Base-by-base conservation (phyloP, 2,888 invertebrate genomes). In the Orchesellides sinensis region DNA sequence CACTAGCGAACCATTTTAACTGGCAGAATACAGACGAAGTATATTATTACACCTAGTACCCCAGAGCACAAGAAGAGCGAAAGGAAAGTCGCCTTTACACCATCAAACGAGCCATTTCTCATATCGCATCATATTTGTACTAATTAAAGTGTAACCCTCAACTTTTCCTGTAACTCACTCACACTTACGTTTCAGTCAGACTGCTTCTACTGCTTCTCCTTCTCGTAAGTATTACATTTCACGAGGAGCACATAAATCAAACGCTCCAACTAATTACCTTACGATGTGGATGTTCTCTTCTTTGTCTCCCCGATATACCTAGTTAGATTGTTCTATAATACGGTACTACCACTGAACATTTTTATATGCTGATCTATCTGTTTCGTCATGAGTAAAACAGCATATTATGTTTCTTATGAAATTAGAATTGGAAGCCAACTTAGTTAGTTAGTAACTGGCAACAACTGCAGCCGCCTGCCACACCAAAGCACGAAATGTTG, bases 111-210 rank as follows among this genome's bases (percentile, higher is more conserved):
- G 61, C 35, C 29, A 61, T 61, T 68, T 49, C 49, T 27, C 49
- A 29, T 29, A 70, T 69, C 78, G 52, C 65, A 79, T 79, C 78
- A 72, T 69, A 82, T 82, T 82, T 69, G 82, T 63, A 75, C 82
- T 82, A 82, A 82, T 82, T 82, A 82, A 82, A 82, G 75, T 75
- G 82, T 74, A 82, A 82, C 82, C 82, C 82, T 82, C 81, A 69
- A 82, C 74, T 74, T 82, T 74, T 82, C 82, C 70, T 70, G 27
- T 52, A 63, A 73, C 72, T 59, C 72, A 73, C 72, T 61, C 72
- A 47, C n/a, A n/a, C 70, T n/a, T n/a, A n/a, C n/a, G n/a, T n/a
- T n/a, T n/a, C n/a, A 35, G 5, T 35, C 35, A 35, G 12, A n/a
- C n/a, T n/a, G n/a, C n/a, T n/a, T 49, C 27, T 40, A 8, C 25